Evolutionary conservation across 2,888 invertebrate genomes (phyloP), one percentile per base, ranked within the genome.

Genomic region (Argynnis bischoffii): DNA sequence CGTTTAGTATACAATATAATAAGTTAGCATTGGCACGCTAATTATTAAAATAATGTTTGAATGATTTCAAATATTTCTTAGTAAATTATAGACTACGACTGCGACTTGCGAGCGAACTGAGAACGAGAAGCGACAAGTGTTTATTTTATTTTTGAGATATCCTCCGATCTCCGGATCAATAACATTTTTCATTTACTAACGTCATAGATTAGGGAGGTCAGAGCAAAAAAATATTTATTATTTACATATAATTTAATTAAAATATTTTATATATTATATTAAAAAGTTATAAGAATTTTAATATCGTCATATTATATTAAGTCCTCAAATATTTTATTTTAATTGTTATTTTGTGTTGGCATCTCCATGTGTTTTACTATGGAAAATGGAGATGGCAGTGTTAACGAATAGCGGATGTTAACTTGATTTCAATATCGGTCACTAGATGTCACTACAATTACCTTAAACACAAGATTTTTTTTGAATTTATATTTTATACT

Each of bases 141-240:
- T 84, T 82, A 78, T 81, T 75, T 80, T 81, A 76, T 79, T 79
- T 73, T 74, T 75, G 78, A 80, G 51, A 54, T 35, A n/a, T 21
- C 51, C 61, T 66, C 18, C 18, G 18, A 18, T 18, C 18, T 18
- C 35, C 50, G 53, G 82, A 87, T 86, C 87, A 80, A 86, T 87
- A 86, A 67, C 51, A 72, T 70, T 64, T 63, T 69, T 66, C 41
- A 75, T 77, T 77, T 74, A 79, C 77, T 77, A 79, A 87, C 87
- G 87, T 87, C 88, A 87, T 77, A 77, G 60, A 21, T 65, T 4
- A 73, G 79, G 69, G 85, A 77, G 82, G 79, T 76, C 57, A 65
- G 53, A 6, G 6, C 1, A 54, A 55, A 66, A 59, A 60, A 63
- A 46, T 13, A 21, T n/a, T 18, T 18, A 14, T 6, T 35, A 61